These are phyloP conservation scores for Epinephelus coioides DNA, from an alignment of 2,797 vertebrate species.

Conservation along the genomic window DNA sequence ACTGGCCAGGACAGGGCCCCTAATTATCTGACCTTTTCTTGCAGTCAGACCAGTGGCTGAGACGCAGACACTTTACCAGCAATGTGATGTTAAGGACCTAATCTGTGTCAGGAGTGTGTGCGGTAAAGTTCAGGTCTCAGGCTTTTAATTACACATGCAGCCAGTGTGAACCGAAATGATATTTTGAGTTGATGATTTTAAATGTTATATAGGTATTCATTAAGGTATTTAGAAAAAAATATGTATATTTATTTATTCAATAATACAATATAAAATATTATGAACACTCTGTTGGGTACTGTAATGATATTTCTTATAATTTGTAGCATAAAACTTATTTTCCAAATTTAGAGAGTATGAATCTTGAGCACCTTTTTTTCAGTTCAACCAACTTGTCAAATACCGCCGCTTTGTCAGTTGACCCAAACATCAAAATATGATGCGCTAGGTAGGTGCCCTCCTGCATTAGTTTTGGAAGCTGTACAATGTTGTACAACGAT, in stretches of 20 bases:
- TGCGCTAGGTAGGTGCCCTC: too few relatives aligned
- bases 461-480: too few relatives aligned
- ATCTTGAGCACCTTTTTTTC: too few relatives aligned
- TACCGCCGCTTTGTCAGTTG: too few relatives aligned
- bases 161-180: neutral
- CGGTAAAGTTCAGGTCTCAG: neutral
- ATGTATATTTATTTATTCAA: neutral
- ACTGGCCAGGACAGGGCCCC: slow-evolving; percentile 18
- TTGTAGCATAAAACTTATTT: too few relatives aligned
- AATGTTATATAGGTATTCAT: neutral
- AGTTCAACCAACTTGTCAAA: too few relatives aligned
- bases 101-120: slow-evolving; percentile 14
- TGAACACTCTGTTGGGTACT: neutral
- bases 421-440: too few relatives aligned
- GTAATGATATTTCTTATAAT: neutral
- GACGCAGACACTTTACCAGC: slow-evolving; percentile 12
- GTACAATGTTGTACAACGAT: too few relatives aligned
- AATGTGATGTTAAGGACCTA: slow-evolving; percentile 37
- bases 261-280: neutral
- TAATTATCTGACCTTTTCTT: slow-evolving; percentile 55
- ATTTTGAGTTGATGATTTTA: neutral
- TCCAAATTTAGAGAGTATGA: too few relatives aligned
- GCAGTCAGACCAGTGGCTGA: slow-evolving; percentile 4
- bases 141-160: slow-evolving; percentile 34
- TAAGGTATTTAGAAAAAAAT: neutral